Evolutionary conservation across 2,888 invertebrate genomes (phyloP), one percentile per base, ranked within the genome.

Genomic region (Spisula solida): DNA sequence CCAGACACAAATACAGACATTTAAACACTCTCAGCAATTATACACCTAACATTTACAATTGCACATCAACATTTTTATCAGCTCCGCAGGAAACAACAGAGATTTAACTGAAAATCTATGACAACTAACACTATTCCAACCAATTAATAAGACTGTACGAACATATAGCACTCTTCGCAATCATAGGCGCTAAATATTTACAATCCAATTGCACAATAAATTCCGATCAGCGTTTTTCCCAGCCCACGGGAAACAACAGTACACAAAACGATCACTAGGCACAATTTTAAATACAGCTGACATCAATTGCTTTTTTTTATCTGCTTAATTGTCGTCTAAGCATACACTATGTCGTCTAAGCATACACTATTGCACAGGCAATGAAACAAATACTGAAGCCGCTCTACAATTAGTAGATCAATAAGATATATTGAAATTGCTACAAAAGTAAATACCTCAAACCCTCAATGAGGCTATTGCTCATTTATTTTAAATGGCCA

Each of bases 341-440:
- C 60, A 66, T n/a, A 66, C 25, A 66, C 41, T 41, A 41, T 41
- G 41, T 41, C 41, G 41, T 41, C 41, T 41, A 41, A 41, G 41
- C 41, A 41, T 41, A 41, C 41, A 41, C 2, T 41, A 41, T 66
- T 66, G n/a, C n/a, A 25, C 10, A 66, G 60, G 10, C 25, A 25
- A 8, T n/a, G 5, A 66, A 66, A 25, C 60, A 25, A 10, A n/a
- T n/a, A 25, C 5, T 66, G 60, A 66, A 66, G 60, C n/a, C n/a
- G n/a, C 20, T 51, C 10, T 25, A n/a, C 60, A 66, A 66, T 56
- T 56, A 56, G 20, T 25, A 8, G 31, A 70, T 75, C 75, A 31
- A 75, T 75, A 75, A 16, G 34, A 75, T 31, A 75, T 34, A 75
- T 75, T 75, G 75, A 31, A 75, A 75, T 75, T 75, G 31, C 34